phyloP scores from a whole-genome alignment of 2,113 vertebrate species.

The Phrynosoma blainvillii region DNA sequence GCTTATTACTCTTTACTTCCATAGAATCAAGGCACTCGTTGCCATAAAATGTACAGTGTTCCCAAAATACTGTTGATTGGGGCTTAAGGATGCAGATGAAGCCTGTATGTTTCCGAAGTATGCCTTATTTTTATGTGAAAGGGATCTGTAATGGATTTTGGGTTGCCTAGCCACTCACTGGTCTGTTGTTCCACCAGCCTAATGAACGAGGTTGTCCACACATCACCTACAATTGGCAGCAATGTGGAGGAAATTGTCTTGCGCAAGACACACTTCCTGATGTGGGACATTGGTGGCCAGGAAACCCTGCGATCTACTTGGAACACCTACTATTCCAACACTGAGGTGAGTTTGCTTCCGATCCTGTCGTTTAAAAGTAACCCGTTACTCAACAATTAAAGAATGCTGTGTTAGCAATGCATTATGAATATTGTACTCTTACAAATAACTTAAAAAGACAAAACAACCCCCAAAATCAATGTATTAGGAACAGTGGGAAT shows the following conservation, averaged over 20 bases:
- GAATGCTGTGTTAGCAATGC: neutral
- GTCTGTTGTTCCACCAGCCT: slow-evolving; percentile 68
- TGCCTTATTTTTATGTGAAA: neutral
- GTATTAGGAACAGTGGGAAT: too few species aligned
- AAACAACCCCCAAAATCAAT: too few species aligned
- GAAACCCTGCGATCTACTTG: slow-evolving; percentile 82
- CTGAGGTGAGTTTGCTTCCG: slow-evolving; percentile 75
- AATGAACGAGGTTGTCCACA: slow-evolving; percentile 85
- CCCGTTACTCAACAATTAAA: neutral
- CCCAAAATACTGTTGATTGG: neutral
- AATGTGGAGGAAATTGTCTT: slow-evolving; percentile 85
- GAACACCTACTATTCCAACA: slow-evolving; percentile 83
- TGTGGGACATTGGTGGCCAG: slow-evolving; percentile 88
- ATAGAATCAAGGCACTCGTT: neutral
- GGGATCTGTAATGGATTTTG: too few species aligned
- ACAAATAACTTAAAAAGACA: too few species aligned
- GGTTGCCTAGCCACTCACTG: neutral
- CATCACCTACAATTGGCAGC: slow-evolving; percentile 84
- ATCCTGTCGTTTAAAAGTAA: neutral
- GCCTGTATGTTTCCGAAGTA: neutral
- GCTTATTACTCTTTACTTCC: neutral
- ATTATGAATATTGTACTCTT: neutral
- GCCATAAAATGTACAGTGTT: too few species aligned
- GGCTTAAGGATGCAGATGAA: neutral
- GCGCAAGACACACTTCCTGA: slow-evolving; percentile 82